Percentiles rank a stretch among this genome's conserved stretches.
Evolutionary conservation across 2,797 vertebrate genomes (phyloP).

Genomic region (Scolopax rusticola): DNA sequence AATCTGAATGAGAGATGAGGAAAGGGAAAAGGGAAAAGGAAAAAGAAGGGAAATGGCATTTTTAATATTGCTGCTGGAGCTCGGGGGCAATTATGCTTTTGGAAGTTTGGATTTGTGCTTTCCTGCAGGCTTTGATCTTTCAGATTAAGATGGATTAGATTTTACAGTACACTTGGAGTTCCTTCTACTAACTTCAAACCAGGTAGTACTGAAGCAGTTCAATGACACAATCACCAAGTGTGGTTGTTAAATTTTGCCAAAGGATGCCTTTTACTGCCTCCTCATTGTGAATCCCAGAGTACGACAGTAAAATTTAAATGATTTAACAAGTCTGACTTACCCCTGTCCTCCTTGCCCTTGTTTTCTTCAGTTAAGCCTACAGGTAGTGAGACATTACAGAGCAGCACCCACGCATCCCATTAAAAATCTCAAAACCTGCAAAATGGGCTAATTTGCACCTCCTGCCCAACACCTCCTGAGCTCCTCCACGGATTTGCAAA

Average conservation of each 20-base stretch:
- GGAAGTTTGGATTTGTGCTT: neutral
- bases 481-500: constrained; percentile 7
- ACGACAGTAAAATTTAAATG: neutral
- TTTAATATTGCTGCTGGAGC: neutral
- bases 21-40: neutral
- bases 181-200: neutral
- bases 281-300: neutral
- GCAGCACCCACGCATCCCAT: neutral
- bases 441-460: neutral
- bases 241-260: neutral
- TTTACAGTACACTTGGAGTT: neutral
- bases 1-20: neutral
- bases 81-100: neutral
- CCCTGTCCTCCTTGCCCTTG: neutral
- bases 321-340: neutral
- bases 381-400: neutral
- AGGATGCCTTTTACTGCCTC: neutral
- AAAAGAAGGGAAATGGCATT: neutral
- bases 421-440: neutral
- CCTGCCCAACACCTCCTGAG: neutral
- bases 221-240: neutral
- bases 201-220: neutral
- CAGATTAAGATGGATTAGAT: neutral
- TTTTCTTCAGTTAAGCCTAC: neutral
- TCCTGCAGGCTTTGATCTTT: neutral